Percentiles rank a stretch among this genome's conserved stretches.
These are phyloP conservation scores for Metopolophium dirhodum DNA, from an alignment of 1,140 invertebrate species.

Conservation along the genomic window DNA sequence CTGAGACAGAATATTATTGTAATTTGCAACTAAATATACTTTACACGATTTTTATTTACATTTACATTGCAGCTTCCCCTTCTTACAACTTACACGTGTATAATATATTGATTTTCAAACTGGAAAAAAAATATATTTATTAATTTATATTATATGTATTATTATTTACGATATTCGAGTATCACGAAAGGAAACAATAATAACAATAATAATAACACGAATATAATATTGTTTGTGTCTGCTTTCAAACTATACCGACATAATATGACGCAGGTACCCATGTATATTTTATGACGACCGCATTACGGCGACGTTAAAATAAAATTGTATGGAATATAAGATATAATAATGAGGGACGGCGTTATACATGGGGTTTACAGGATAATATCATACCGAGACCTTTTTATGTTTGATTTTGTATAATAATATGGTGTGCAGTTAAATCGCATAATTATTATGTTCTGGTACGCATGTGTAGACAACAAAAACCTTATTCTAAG, in stretches of 20 bases:
- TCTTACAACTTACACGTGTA: too few relatives aligned
- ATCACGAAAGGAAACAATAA: neutral
- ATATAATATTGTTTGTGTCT: neutral
- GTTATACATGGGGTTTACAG: neutral
- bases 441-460: neutral
- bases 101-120: too few relatives aligned
- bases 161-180: neutral
- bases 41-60: neutral
- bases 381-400: neutral
- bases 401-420: neutral
- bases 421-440: neutral
- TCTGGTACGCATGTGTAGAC: neutral
- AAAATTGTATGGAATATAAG: neutral
- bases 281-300: neutral
- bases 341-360: neutral
- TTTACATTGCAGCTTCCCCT: neutral
- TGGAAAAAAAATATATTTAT: too few relatives aligned
- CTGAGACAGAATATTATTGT: neutral
- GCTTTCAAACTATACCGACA: neutral
- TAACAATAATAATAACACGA: too few relatives aligned
- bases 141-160: too few relatives aligned
- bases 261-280: neutral
- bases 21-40: neutral
- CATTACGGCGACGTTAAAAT: neutral
- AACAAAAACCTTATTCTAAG: neutral